Evolutionary conservation across 2,888 invertebrate genomes (phyloP), one percentile per base, ranked within the genome.

Genomic region (Polydrusus cervinus): DNA sequence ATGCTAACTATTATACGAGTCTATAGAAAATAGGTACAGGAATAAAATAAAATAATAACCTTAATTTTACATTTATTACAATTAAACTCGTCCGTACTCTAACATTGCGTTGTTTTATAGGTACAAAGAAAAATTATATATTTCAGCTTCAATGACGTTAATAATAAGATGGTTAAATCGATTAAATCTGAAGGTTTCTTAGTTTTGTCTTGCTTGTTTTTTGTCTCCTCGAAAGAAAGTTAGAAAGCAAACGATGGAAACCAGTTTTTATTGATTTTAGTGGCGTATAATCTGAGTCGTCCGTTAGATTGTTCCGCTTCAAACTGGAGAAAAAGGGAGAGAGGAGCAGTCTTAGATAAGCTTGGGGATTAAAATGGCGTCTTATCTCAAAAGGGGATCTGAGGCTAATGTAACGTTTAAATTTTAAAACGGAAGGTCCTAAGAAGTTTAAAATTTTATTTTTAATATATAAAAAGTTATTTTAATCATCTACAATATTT

Each of bases 181-280:
- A 5, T 25, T 25, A 25, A 3, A 34, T 34, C 10, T 34, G 34
- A 34, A 34, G 34, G 3, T 40, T 40, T 10, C 40, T 40, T 40
- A 40, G 7, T 40, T 11, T 40, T 40, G 40, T 45, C 45, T 47
- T 13, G 16, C 16, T 6, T 53, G 2, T 53, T 38, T 38, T 38
- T 60, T 60, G 14, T 38, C 9, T 57, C 14, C 16, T 10, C 38
- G 25, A 38, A 14, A 34, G 38, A 30, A 38, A 18, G 38, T 38
- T 11, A 14, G 34, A 57, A 60, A 38, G 57, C 38, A 38, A 60
- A 38, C 16, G 18, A 38, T 40, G 10, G 38, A 38, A 16, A 60
- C 38, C 16, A 16, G 57, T 18, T 60, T 60, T 60, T 60, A 60
- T 60, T 60, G 57, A 60, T 60, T 60, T 60, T 60, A 60, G 11